Evolutionary conservation across 2,113 vertebrate species (phyloP), one percentile per base, ranked within the genome.

Genomic region (Trachemys scripta): DNA sequence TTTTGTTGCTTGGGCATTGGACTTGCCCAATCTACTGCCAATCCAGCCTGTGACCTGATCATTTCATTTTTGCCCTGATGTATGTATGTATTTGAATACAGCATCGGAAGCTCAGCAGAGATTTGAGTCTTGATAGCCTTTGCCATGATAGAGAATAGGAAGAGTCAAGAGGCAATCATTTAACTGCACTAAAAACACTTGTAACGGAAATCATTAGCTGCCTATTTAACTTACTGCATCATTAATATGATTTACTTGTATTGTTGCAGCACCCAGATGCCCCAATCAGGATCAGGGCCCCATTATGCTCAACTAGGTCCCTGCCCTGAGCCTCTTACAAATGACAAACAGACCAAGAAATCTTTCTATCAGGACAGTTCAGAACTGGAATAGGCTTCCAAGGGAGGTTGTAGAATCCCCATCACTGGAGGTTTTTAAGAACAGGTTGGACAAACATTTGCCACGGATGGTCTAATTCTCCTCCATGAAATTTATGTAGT

Each of bases 1-100:
- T 51, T 35, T 76, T 25, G 24, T 49, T 0, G 0, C 31, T 35
- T 31, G 31, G 27, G 45, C 54, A 51, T 0, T 13, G 38, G 5
- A 38, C 94, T 82, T 5, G 4, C 6, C 42, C 88, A 87, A 80
- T 10, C 54, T 35, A 19, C 27, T 54, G 76, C 79, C 84, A 82
- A n/a, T 27, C 49, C 45, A 53, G 83, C 7, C n/a, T 42, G 56
- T 6, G 6, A 24, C 75, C 1, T 2, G 56, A 80, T 3, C n/a
- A 89, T 5, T 51, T 84, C 47, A 20, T 0, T 0, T 25, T 6
- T 1, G 0, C 31, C 81, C 78, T 62, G 29, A n/a, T n/a, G 42
- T 5, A 12, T 31, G 1, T 1, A 53, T 1, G 42, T 35, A 49
- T 8, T 12, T 72, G 22, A 1, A 0, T 7, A 57, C 22, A 24